These are phyloP conservation scores for Danaus melanippus DNA, from an alignment of 1,140 invertebrate species.

Conservation along the genomic window DNA sequence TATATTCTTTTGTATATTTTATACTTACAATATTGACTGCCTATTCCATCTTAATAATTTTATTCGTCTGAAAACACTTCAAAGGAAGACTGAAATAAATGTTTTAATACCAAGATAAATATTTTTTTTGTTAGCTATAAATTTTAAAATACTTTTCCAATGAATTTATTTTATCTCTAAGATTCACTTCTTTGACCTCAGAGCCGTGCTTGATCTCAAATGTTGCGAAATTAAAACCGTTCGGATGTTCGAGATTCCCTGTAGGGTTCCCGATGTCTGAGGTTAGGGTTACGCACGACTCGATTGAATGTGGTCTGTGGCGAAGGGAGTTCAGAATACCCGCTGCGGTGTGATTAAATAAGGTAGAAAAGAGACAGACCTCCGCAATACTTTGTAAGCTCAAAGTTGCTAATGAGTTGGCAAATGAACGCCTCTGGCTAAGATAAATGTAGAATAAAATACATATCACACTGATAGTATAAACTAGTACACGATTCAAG, in stretches of 20 bases:
- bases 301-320: conserved; percentile 56
- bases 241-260: conserved; percentile 29
- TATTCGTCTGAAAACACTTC: too few species aligned
- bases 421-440: conserved; percentile 21
- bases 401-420: conserved; percentile 28
- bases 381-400: conserved; percentile 20
- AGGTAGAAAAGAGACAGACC: conserved; percentile 21
- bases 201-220: conserved; percentile 34
- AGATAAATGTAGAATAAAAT: conserved; percentile 17
- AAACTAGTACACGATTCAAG: too few species aligned
- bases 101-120: too few species aligned
- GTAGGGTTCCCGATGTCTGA: conserved; percentile 37
- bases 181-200: conserved; percentile 16
- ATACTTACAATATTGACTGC: too few species aligned
- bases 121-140: too few species aligned
- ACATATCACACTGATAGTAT: not conserved
- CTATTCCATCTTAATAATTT: too few species aligned
- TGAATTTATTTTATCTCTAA: not conserved
- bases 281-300: conserved; percentile 33
- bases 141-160: too few species aligned
- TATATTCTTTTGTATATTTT: too few species aligned
- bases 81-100: too few species aligned
- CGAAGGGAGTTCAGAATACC: conserved; percentile 35
- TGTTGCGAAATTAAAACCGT: conserved; percentile 42
- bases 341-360: conserved; percentile 42